These are phyloP conservation scores for Dynastes tityus DNA, from an alignment of 2,888 invertebrate species.

Conservation along the genomic window DNA sequence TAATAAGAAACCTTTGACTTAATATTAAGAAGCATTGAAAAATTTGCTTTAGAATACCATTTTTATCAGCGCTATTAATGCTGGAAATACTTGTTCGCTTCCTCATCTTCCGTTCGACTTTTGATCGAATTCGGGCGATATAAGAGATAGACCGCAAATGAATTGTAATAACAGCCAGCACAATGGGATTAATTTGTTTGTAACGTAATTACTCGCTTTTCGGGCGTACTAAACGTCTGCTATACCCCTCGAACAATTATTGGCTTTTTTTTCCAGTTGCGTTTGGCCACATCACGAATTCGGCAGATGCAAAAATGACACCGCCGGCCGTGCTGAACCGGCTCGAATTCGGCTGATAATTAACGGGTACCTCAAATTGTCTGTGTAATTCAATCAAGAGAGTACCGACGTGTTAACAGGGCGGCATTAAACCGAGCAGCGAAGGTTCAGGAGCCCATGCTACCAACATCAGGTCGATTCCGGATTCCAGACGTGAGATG, in stretches of 20 bases:
- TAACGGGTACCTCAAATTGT: constrained; percentile 57
- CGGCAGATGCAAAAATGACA: constrained; percentile 38
- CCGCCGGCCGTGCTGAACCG: constrained; percentile 5
- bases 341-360: constrained; percentile 51
- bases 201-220: constrained; percentile 37
- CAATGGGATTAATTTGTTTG: constrained; percentile 44
- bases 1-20: too few species aligned
- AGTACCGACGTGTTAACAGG: constrained; percentile 52
- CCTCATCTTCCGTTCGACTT: not conserved
- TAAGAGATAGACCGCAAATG: not conserved
- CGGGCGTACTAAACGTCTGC: constrained; percentile 17
- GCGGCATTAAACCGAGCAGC: constrained; percentile 24
- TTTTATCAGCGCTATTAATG: too few species aligned
- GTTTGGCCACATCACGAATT: not conserved
- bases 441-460: constrained; percentile 13
- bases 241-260: constrained; percentile 24
- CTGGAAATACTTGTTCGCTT: not conserved
- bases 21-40: too few species aligned
- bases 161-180: constrained; percentile 16
- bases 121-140: too few species aligned
- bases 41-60: too few species aligned
- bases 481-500: constrained; percentile 45
- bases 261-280: constrained; percentile 19
- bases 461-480: constrained; percentile 39
- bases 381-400: constrained; percentile 59